Conservation (phyloP, 2,113 vertebrate species). For the Podiceps cristatus region DNA sequence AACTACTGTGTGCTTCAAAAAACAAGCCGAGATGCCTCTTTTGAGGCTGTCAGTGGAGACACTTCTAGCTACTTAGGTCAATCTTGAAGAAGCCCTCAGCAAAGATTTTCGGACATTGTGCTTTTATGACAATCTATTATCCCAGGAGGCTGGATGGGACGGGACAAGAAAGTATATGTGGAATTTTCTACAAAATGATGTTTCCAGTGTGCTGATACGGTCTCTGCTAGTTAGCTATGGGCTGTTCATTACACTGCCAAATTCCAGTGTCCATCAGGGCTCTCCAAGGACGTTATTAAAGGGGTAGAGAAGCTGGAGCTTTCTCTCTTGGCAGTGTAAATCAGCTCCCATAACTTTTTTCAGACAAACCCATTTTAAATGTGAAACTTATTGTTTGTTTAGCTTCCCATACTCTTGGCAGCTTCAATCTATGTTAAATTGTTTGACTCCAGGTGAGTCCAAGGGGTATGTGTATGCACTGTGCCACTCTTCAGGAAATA, state of each 20-base stretch:
- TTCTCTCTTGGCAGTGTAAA: neutral
- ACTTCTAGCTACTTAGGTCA: neutral
- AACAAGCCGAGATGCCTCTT: neutral
- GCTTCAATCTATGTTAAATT: neutral
- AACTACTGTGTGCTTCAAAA: neutral
- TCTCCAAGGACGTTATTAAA: neutral
- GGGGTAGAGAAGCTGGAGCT: neutral
- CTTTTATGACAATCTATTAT: neutral
- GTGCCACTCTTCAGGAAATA: neutral
- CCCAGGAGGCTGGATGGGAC: fast-evolving
- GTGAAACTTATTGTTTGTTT: neutral
- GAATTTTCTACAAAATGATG: neutral
- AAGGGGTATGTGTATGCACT: neutral
- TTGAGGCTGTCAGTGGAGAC: neutral
- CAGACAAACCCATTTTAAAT: neutral
- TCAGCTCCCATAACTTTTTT: neutral
- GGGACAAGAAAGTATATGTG: neutral
- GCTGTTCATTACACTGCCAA: neutral
- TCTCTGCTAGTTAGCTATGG: neutral
- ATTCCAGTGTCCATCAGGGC: neutral
- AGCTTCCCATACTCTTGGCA: neutral
- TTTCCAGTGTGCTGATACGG: neutral
- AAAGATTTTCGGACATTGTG: neutral
- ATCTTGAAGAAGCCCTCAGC: neutral
- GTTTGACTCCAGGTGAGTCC: neutral